phyloP scores from a whole-genome alignment of 2,888 invertebrate species.

The Drosophila antonietae region DNA sequence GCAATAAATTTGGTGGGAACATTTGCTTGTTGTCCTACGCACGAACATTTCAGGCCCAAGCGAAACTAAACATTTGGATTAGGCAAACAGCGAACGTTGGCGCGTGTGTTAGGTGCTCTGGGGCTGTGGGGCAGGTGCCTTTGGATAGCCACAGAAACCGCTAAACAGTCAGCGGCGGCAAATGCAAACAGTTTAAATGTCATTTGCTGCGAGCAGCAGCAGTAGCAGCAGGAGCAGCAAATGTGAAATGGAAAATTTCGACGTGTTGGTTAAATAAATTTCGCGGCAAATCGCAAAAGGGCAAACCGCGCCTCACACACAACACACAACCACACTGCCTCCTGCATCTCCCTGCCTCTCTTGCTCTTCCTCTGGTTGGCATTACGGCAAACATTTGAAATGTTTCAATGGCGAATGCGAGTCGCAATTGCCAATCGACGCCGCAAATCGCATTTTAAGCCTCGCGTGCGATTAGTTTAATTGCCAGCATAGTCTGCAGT shows the following conservation, averaged over 20 bases:
- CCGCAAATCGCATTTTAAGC: constrained; percentile 83
- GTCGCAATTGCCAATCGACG: constrained; percentile 74
- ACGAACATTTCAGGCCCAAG: constrained; percentile 13
- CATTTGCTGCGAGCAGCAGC: constrained; percentile 50
- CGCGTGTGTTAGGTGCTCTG: background rate
- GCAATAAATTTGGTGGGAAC: background rate
- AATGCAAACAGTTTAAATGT: constrained; percentile 76
- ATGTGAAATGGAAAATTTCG: constrained; percentile 40
- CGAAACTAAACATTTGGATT: constrained; percentile 61
- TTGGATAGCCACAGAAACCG: constrained; percentile 59
- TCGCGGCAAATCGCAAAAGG: constrained; percentile 41
- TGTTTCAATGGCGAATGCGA: constrained; percentile 33
- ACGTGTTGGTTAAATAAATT: constrained; percentile 60
- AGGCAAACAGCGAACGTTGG: constrained; percentile 20
- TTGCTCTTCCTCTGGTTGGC: background rate
- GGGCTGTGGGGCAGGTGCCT: background rate
- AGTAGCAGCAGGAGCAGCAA: constrained; percentile 20
- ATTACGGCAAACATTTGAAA: constrained; percentile 32
- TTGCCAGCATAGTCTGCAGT: constrained; percentile 70
- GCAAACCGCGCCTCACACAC: constrained; percentile 17
- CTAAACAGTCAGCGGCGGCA: constrained; percentile 62
- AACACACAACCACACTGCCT: background rate
- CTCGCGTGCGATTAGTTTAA: constrained; percentile 85
- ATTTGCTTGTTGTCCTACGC: background rate
- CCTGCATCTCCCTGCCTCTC: too few species aligned